These are phyloP conservation scores for Doris montereyensis DNA, from an alignment of 2,888 invertebrate species.

Conservation along the genomic window DNA sequence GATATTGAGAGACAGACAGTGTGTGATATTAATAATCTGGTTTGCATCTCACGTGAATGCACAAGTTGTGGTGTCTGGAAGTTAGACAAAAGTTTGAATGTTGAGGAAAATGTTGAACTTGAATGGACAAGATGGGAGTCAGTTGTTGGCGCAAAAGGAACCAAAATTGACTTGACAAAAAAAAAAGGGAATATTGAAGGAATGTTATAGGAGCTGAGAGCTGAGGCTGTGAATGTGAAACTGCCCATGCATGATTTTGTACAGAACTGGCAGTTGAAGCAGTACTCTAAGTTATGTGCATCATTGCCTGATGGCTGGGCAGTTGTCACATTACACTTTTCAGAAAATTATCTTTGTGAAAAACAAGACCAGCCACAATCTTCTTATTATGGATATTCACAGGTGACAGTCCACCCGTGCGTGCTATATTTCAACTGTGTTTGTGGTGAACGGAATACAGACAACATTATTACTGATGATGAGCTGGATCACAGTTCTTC, in stretches of 20 bases:
- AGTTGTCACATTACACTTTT: conserved; percentile 6
- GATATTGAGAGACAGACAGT: too few relatives aligned
- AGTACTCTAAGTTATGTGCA: not conserved
- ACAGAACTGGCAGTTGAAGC: conserved; percentile 14
- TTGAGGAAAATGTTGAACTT: too few relatives aligned
- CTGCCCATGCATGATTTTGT: not conserved
- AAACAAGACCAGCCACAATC: conserved; percentile 28
- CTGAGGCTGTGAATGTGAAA: not conserved
- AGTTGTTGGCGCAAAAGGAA: not conserved
- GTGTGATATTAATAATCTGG: not conserved
- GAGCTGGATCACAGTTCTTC: not conserved
- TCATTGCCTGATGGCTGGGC: conserved; percentile 25
- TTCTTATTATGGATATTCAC: conserved; percentile 30
- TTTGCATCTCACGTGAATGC: not conserved
- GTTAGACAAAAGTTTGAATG: too few relatives aligned
- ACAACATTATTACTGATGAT: not conserved
- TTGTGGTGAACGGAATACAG: not conserved
- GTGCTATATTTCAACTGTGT: not conserved
- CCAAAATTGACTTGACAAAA: not conserved
- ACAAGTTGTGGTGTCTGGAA: too few relatives aligned
- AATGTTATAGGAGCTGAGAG: not conserved
- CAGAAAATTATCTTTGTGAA: conserved; percentile 30
- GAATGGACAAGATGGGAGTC: conserved; percentile 8
- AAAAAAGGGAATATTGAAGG: conserved; percentile 12
- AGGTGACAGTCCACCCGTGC: conserved; percentile 22